Conservation (phyloP, 2,888 invertebrate species). For the Pimpla rufipes region DNA sequence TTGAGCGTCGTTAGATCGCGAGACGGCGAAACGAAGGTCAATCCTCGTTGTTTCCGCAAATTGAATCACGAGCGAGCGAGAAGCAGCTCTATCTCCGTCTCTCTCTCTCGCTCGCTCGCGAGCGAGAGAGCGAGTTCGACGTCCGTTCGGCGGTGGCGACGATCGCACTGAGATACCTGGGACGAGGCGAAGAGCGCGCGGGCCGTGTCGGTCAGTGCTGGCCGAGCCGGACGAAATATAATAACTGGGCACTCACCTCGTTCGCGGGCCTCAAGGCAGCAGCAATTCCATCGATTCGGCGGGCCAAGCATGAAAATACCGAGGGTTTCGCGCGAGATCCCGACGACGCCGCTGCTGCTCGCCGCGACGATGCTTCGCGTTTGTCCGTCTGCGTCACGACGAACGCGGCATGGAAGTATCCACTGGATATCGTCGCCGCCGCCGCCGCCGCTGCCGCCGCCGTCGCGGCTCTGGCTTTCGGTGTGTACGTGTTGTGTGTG, state of each 20-base stretch:
- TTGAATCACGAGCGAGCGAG: slow-evolving; percentile 19
- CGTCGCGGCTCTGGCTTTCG: slow-evolving; percentile 8
- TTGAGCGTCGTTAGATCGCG: not conserved
- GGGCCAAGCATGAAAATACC: slow-evolving; percentile 32
- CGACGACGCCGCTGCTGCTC: not conserved
- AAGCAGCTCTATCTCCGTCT: no score
- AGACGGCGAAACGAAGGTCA: slow-evolving; percentile 2
- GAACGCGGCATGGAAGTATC: slow-evolving; percentile 24
- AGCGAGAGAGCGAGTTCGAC: slow-evolving; percentile 43
- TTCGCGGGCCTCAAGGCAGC: slow-evolving; percentile 25
- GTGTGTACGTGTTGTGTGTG: slow-evolving; percentile 16
- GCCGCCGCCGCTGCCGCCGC: slow-evolving; percentile 4
- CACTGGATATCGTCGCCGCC: slow-evolving; percentile 41
- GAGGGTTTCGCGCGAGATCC: not conserved
- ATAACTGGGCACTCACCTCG: slow-evolving; percentile 45
- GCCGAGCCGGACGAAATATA: slow-evolving; percentile 17
- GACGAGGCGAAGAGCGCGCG: slow-evolving; percentile 47
- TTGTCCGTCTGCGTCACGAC: slow-evolving; percentile 14
- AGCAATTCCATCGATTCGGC: slow-evolving; percentile 45
- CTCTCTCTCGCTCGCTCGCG: no score
- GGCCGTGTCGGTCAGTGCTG: slow-evolving; percentile 8
- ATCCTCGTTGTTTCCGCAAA: slow-evolving; percentile 11
- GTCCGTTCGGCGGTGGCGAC: slow-evolving; percentile 52
- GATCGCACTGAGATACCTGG: slow-evolving; percentile 59
- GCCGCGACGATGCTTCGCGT: slow-evolving; percentile 14